A percentile compares a stretch with the other conserved stretches of the same genome.
phyloP scores from a whole-genome alignment of 1,140 invertebrate genomes.

The Leptestheria dahalacensis region DNA sequence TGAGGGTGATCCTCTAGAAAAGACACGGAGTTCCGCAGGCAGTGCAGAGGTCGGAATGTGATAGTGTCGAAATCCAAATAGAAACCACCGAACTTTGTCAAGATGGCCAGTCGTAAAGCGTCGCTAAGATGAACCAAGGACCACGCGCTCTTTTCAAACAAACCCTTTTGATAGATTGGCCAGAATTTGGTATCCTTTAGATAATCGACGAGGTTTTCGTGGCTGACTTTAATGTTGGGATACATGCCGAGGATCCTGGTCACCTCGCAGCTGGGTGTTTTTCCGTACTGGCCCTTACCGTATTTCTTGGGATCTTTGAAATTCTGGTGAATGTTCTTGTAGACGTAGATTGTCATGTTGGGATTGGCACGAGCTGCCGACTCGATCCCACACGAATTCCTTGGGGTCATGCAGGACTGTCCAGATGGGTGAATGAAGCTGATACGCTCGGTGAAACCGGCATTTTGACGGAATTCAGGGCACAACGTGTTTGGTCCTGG shows the following conservation, averaged over 20 bases:
- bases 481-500: too few relatives aligned
- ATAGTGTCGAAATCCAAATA: slow-evolving; percentile 32
- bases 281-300: slow-evolving; percentile 21
- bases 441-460: too few relatives aligned
- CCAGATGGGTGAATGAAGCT: slow-evolving; percentile 39
- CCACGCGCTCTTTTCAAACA: slow-evolving; percentile 28
- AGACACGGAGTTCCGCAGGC: slow-evolving; percentile 20
- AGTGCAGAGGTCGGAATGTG: neutral
- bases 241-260: slow-evolving; percentile 32
- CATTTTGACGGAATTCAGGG: too few relatives aligned
- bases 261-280: slow-evolving; percentile 22
- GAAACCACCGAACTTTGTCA: slow-evolving; percentile 1
- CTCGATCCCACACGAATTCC: slow-evolving; percentile 50
- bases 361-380: slow-evolving; percentile 45
- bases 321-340: slow-evolving; percentile 28
- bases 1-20: slow-evolving; percentile 25
- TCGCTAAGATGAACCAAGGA: slow-evolving; percentile 7
- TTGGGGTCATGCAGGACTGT: slow-evolving; percentile 30
- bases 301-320: slow-evolving; percentile 19
- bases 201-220: slow-evolving; percentile 39
- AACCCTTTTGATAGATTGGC: slow-evolving; percentile 24
- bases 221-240: slow-evolving; percentile 39
- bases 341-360: slow-evolving; percentile 35
- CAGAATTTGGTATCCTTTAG: slow-evolving; percentile 42
- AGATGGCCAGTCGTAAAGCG: too few relatives aligned